These are phyloP conservation scores for Gastrophysa polygoni DNA, from an alignment of 2,888 invertebrate species.

Conservation along the genomic window DNA sequence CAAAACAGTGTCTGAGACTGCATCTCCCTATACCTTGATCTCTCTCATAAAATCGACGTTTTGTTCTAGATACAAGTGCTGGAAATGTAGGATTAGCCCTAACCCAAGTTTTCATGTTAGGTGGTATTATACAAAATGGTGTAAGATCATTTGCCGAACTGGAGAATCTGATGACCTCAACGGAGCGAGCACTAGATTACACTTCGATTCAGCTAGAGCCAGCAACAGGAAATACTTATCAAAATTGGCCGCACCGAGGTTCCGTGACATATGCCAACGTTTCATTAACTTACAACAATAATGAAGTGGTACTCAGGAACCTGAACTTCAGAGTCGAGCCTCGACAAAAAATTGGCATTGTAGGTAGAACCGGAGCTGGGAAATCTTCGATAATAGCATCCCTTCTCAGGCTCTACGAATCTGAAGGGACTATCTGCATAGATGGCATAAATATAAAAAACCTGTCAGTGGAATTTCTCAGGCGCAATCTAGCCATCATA, in stretches of 20 bases:
- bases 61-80: conserved; percentile 40
- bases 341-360: conserved; percentile 78
- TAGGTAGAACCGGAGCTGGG: conserved; percentile 84
- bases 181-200: conserved; percentile 73
- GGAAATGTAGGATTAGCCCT: conserved; percentile 65
- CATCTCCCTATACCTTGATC: too few species aligned
- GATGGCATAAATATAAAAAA: conserved; percentile 75
- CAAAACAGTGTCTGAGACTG: too few species aligned
- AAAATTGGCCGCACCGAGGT: conserved; percentile 75
- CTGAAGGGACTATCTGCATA: conserved; percentile 77
- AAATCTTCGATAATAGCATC: conserved; percentile 78
- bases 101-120: conserved; percentile 78
- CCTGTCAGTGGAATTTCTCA: conserved; percentile 75
- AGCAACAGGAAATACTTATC: conserved; percentile 58
- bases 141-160: conserved; percentile 84
- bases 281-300: conserved; percentile 72
- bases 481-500: conserved; percentile 79
- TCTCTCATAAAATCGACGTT: too few species aligned
- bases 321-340: conserved; percentile 70
- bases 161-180: conserved; percentile 83
- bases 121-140: conserved; percentile 68
- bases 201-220: conserved; percentile 58
- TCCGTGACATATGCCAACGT: conserved; percentile 71
- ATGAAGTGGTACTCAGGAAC: conserved; percentile 74
- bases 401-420: conserved; percentile 79